Evolutionary conservation across 2,888 invertebrate species (phyloP), one percentile per base, ranked within the genome.

Genomic region (Miltochrista miniata): DNA sequence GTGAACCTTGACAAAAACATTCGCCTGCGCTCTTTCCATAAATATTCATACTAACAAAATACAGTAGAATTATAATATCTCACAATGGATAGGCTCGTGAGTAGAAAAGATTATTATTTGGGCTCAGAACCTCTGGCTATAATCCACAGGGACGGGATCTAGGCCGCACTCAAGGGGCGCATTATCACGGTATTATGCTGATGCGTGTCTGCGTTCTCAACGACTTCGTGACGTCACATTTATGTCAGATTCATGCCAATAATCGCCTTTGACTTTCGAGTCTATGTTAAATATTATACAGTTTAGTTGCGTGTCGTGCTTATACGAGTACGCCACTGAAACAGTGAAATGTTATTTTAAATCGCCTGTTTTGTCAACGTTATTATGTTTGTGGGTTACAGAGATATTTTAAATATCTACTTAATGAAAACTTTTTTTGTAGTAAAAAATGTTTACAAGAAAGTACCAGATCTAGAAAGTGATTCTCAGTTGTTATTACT

Each of bases 181-280:
- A 90, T 90, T 90, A 90, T 85, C 83, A 74, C 77, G 75, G 84
- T 71, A 90, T 89, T 89, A 89, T 89, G 87, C 86, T 88, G 87
- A 90, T 87, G 85, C 79, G 83, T 76, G 76, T 68, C 76, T 72
- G 70, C 70, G 72, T 71, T 72, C 70, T 72, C 70, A 62, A 69
- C 64, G 65, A 55, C 53, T 66, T 46, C 64, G 71, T 74, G 81
- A 81, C 78, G 78, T 81, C 75, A 79, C 74, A 72, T 70, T 74
- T 74, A 74, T 72, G 67, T 52, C 64, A 56, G 74, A 70, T 72
- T 74, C 72, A 73, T 62, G 45, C 42, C 61, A 63, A 61, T 68
- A 61, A 66, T 60, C 54, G 54, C 40, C 35, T 51, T 53, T 49
- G 48, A 58, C 47, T 24, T 5, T 48, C 64, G 61, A 34, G 51